Base-by-base conservation (phyloP, 2,797 vertebrate species). In the Hydrolagus colliei region DNA sequence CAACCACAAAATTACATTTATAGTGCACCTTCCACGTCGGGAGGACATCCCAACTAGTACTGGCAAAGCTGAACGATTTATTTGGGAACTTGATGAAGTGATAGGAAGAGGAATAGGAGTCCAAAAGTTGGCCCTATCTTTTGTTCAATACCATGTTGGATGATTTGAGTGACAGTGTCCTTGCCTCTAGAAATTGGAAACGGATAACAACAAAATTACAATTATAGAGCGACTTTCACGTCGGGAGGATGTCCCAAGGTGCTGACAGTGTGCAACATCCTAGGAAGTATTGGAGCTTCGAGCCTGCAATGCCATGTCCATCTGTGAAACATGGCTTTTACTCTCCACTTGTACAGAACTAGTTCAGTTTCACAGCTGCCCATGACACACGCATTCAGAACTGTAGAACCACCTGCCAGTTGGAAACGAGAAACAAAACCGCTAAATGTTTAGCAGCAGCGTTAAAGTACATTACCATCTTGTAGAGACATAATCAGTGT, bases 401-500 rank as follows among this genome's bases (percentile, higher is more conserved):
- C 6, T 67, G 9, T n/a, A 84, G 41, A 71, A 9, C 79, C 16
- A 84, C 79, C 22, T 32, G 8, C 11, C 27, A 32, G 32, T 32
- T 20, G 27, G 4, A 67, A 67, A 41, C 1, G 1, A 4, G 13
- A 67, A 71, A 10, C 63, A 41, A 32, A 84, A 84, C 67, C 20
- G n/a, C 9, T 4, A 41, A 67, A 63, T 65, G 77, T 16, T 63
- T 65, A 62, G 8, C 65, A 79, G 61, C 22, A 35, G 14, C 12
- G 41, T 13, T 9, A 20, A 18, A 35, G 41, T 16, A 12, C 20
- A 68, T 41, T 90, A 95, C 94, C 94, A 95, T 88, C 94, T 93
- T 13, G 94, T 95, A 35, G 94, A 95, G 32, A 95, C 94, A 1
- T 95, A 95, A 87, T 95, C 94, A 0, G 94, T 95, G 85, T 95